phyloP scores from a whole-genome alignment of 2,888 invertebrate genomes.

The Oscheius sp. region DNA sequence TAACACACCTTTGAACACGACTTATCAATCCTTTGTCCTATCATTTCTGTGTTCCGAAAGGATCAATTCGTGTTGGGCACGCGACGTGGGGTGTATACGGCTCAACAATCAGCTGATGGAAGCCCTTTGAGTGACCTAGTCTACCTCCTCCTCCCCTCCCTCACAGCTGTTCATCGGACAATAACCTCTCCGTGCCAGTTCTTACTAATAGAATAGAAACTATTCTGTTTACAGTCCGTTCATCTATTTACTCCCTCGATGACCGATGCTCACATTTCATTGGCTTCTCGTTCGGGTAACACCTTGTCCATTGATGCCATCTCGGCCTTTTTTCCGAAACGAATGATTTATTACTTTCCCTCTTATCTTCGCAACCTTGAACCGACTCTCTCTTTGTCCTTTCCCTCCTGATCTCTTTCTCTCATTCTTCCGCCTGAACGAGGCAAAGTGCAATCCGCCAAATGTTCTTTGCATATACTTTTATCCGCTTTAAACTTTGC shows the following conservation, averaged over 20 bases:
- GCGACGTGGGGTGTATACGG: neutral
- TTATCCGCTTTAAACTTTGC: neutral
- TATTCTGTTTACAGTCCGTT: neutral
- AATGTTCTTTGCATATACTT: neutral
- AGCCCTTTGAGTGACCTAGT: conserved; percentile 6
- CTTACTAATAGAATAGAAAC: neutral
- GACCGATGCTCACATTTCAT: neutral
- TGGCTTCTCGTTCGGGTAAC: neutral
- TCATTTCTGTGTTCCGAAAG: conserved; percentile 4
- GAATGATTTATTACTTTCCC: conserved; percentile 12
- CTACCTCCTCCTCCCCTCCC: neutral
- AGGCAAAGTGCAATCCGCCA: neutral
- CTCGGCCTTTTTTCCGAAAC: conserved; percentile 1
- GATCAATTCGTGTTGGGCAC: conserved; percentile 5
- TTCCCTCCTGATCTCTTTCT: neutral
- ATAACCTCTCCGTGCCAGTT: neutral
- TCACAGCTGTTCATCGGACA: neutral
- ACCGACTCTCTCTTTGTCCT: neutral
- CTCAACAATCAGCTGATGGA: conserved; percentile 19
- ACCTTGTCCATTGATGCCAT: neutral
- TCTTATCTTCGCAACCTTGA: conserved; percentile 12
- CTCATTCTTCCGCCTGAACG: neutral
- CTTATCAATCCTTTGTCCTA: neutral
- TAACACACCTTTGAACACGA: too few relatives aligned
- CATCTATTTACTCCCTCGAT: neutral